phyloP scores from a whole-genome alignment of 2,113 vertebrate species.

The Apodemus speciosus region DNA sequence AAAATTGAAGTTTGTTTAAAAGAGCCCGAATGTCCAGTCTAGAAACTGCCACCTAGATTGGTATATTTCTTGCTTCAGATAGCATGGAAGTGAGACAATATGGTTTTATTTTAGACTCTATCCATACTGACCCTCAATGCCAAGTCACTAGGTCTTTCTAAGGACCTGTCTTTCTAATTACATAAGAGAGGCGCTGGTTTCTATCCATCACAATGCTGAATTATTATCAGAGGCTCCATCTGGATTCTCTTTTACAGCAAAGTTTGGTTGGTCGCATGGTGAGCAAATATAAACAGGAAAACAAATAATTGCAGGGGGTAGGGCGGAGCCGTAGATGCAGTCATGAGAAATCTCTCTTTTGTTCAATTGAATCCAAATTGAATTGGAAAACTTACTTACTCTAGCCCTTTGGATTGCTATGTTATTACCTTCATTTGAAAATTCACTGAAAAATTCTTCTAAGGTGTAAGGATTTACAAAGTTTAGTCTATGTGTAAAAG shows the following conservation, averaged over 20 bases:
- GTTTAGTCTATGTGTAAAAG: constrained; percentile 25
- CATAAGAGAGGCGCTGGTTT: background rate
- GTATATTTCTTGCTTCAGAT: background rate
- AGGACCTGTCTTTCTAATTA: background rate
- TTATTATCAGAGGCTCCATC: background rate
- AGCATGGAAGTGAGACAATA: background rate
- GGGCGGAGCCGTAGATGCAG: background rate
- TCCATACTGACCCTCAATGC: background rate
- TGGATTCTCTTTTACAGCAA: constrained; percentile 14
- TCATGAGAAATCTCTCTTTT: background rate
- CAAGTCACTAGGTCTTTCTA: background rate
- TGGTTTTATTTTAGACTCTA: background rate
- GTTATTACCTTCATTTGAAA: constrained; percentile 70
- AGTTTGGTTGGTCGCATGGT: background rate
- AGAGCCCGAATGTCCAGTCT: constrained; percentile 28
- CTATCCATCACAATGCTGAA: background rate
- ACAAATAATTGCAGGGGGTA: background rate
- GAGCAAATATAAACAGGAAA: constrained; percentile 55
- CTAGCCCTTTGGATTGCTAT: constrained; percentile 24
- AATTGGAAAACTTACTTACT: constrained; percentile 8
- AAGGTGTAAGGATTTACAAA: constrained; percentile 58
- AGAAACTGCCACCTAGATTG: background rate
- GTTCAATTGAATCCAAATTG: background rate
- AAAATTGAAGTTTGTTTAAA: constrained; percentile 56
- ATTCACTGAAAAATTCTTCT: constrained; percentile 10